These are phyloP conservation scores for Dasyurus viverrinus DNA, from an alignment of 2,113 vertebrate genomes.

Conservation along the genomic window DNA sequence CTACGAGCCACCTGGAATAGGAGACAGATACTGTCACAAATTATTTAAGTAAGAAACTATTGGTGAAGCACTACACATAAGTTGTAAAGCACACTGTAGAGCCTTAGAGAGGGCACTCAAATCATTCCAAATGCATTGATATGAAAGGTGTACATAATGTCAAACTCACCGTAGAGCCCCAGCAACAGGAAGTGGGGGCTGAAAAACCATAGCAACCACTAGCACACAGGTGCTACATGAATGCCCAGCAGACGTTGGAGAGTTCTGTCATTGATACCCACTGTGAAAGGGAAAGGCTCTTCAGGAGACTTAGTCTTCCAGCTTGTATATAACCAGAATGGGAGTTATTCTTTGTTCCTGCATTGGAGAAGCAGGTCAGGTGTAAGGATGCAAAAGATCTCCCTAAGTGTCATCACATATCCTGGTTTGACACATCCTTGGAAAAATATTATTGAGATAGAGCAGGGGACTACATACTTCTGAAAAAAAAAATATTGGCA, in stretches of 20 bases:
- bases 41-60: slow-evolving; percentile 54
- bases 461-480: background rate
- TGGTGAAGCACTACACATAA: slow-evolving; percentile 48
- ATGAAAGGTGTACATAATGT: background rate
- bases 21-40: slow-evolving; percentile 63
- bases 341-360: background rate
- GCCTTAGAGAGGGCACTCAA: background rate
- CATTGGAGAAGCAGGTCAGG: background rate
- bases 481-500: background rate
- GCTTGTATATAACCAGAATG: background rate
- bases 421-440: background rate
- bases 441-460: background rate
- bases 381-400: background rate
- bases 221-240: background rate
- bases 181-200: background rate
- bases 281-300: background rate
- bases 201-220: background rate
- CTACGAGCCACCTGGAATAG: slow-evolving; percentile 64
- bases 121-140: background rate
- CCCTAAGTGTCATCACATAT: background rate
- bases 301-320: background rate
- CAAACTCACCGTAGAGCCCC: slow-evolving; percentile 3
- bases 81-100: slow-evolving; percentile 56
- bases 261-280: background rate
- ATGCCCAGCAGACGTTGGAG: background rate